Base-by-base conservation (phyloP, 2,113 vertebrate genomes). In the Myotis yumanensis region DNA sequence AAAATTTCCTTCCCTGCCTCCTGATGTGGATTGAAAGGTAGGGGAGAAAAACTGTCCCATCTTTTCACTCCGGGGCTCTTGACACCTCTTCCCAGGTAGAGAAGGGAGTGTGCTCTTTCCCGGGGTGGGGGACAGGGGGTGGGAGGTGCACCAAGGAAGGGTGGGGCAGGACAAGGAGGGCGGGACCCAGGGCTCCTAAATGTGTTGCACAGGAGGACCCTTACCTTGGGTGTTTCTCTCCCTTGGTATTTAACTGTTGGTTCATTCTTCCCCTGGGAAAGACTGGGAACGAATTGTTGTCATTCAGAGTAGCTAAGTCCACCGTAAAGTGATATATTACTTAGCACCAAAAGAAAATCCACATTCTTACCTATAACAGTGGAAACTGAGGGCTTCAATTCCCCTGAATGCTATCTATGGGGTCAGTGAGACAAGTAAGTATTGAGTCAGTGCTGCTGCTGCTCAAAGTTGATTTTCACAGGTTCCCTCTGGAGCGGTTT, bases 401-500 rank as follows among this genome's bases (percentile, higher is more conserved):
- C 64, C 57, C 48, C 15, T 64, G 52, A 64, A 30, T 30, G 35
- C 64, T 86, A 54, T 40, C 43, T 66, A 32, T 37, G 43, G 32
- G 35, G 64, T 72, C 48, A 22, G 7, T 75, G 77, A 66, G 77
- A 87, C 23, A 87, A 66, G 32, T 46, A 69, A 81, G 51, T 40
- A 18, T 68, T 40, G 46, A 88, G 35, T 72, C 48, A 25, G 43
- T 66, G 46, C 40, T 84, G 79, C 62, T 69, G 54, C 28, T 79
- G 81, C 25, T n/a, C 30, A 71, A 7, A 37, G 64, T 11, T 35
- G 57, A 83, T 85, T 86, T 93, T 57, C 22, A 92, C 71, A 79
- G 57, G 72, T 84, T 77, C 32, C 72, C 82, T 89, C 43, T 54
- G 51, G 69, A 92, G 37, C 35, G 59, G 71, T 64, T 91, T 95